Evolutionary conservation across 2,888 invertebrate genomes (phyloP).

Genomic region (Uropetala carovei): DNA sequence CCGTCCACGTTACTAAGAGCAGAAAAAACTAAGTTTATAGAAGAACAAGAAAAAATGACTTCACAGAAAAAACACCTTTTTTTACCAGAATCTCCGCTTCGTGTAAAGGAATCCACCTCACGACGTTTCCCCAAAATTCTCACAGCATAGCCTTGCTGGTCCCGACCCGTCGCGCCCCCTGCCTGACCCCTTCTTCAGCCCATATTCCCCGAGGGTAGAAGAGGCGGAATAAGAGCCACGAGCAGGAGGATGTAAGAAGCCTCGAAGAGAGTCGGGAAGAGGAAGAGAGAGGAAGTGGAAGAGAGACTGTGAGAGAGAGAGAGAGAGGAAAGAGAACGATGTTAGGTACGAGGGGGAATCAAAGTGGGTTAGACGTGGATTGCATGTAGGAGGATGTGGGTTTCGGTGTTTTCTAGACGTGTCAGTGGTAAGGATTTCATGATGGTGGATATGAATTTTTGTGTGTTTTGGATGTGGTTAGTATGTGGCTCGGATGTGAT

Average conservation of each 20-base stretch:
- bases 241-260: neutral
- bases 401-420: neutral
- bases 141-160: neutral
- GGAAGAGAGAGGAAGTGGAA: no score
- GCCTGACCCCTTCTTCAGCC: neutral
- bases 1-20: no score
- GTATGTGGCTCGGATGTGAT: neutral
- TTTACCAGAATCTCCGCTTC: slow-evolving; percentile 14
- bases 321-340: neutral
- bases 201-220: neutral
- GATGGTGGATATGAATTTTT: neutral
- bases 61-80: neutral
- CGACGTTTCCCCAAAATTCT: neutral
- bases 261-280: neutral
- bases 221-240: neutral
- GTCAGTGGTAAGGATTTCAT: neutral
- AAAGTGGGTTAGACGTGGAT: neutral
- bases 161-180: neutral
- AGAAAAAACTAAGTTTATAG: neutral
- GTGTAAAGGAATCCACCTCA: slow-evolving; percentile 6
- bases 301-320: neutral
- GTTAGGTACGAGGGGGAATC: neutral
- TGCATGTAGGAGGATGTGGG: neutral
- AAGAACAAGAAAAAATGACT: neutral
- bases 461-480: neutral